Evolutionary conservation across 2,113 vertebrate genomes (phyloP), one percentile per base, ranked within the genome.

Genomic region (Cavia aperea): DNA sequence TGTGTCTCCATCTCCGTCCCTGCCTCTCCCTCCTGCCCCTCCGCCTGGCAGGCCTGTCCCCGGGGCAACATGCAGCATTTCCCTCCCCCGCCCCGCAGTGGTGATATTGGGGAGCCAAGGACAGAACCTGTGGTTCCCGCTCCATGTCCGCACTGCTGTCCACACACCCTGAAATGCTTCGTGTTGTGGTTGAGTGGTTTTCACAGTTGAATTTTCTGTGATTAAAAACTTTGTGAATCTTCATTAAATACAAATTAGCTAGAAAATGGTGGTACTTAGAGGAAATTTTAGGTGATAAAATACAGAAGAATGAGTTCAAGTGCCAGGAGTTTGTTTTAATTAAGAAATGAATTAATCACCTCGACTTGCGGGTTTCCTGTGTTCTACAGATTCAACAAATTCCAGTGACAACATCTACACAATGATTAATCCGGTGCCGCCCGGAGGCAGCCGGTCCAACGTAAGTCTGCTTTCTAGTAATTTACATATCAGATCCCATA

Each of bases 321-420:
- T 98, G 98, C 97, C 97, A 97, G n/a, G 94, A 98, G 97, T 98
- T 98, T 98, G 97, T 98, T 98, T 98, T 98, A 98, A 98, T 98
- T 98, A 98, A 98, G 98, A 97, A 97, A 97, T 96, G 97, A 97
- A 98, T 98, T 98, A 98, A 98, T 98, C 97, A 98, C 97, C 95
- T 94, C 89, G 26, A 97, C 97, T 97, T 97, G 96, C 82, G 95
- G 97, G 96, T 97, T 97, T 97, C 97, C 95, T 95, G 97, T 98
- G 95, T 96, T 97, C 96, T 96, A 89, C 97, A 99, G 99, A 99
- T 98, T 99, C 99, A 95, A 99, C 99, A 98, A 99, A 99, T 97
- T 99, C 99, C 97, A 99, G 99, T 97, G 99, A 99, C 98, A 99
- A 99, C 98, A 99, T 99, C 97, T 99, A 99, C 98, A 99, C 99